These are phyloP conservation scores for Hirundo rustica DNA, from an alignment of 2,797 vertebrate species.

Conservation along the genomic window DNA sequence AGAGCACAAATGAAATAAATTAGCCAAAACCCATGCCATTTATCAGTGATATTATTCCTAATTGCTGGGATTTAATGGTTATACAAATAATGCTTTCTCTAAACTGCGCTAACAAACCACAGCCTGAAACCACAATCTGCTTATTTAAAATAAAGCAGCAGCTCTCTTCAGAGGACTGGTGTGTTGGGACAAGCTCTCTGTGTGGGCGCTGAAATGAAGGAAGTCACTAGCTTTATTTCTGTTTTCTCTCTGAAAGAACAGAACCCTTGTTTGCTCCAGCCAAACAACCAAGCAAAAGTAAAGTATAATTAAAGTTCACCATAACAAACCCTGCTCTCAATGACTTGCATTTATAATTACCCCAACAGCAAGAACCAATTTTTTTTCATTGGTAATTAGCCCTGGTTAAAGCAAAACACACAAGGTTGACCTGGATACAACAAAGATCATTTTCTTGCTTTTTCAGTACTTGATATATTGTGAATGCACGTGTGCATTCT, in stretches of 20 bases:
- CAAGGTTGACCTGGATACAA: slow-evolving; percentile 3
- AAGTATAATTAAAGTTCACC: slow-evolving; percentile 46
- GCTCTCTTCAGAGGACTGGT: background rate
- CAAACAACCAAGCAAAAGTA: slow-evolving; percentile 33
- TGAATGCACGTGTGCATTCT: background rate
- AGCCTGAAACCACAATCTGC: background rate
- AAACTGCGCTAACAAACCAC: background rate
- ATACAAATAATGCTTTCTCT: background rate
- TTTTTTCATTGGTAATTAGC: slow-evolving; percentile 46
- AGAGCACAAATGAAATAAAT: background rate
- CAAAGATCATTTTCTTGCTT: slow-evolving; percentile 7
- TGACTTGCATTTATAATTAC: slow-evolving; percentile 23
- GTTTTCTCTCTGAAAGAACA: slow-evolving; percentile 24
- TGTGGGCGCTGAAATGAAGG: background rate
- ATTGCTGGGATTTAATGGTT: background rate
- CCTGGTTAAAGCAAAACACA: slow-evolving; percentile 27
- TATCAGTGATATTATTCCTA: background rate
- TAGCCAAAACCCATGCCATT: background rate
- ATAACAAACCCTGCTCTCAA: slow-evolving; percentile 32
- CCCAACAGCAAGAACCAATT: background rate
- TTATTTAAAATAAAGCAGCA: slow-evolving; percentile 12
- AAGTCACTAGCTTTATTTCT: slow-evolving; percentile 29
- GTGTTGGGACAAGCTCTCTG: background rate
- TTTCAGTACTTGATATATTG: background rate
- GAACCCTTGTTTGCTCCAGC: slow-evolving; percentile 39